Percentiles rank a stretch among this genome's conserved stretches.
Conservation (phyloP, 2,113 vertebrate genomes). For the Steatornis caripensis region DNA sequence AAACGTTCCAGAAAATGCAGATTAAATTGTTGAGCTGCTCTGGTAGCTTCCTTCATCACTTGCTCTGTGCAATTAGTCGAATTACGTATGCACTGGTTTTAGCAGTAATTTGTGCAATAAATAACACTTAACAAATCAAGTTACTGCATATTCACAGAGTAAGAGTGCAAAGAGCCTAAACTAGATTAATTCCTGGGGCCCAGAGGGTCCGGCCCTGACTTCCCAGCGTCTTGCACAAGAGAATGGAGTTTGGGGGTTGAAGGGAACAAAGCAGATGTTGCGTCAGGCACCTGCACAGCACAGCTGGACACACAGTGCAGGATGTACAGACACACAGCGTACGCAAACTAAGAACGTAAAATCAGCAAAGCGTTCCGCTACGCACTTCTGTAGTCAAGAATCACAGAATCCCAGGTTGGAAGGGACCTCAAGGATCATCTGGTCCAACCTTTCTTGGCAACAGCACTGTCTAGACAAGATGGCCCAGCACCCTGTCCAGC, state of each 20-base stretch:
- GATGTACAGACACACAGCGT: rapidly evolving
- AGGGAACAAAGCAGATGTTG: too few species aligned
- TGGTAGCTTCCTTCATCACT: background rate
- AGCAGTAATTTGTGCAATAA: background rate
- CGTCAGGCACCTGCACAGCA: background rate
- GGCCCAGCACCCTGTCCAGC: too few species aligned
- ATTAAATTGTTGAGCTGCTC: background rate
- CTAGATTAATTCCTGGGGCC: background rate
- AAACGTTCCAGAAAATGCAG: background rate
- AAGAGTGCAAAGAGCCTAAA: background rate
- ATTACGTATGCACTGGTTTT: background rate
- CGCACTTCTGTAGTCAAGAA: rapidly evolving
- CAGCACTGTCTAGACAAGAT: too few species aligned
- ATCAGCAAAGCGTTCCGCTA: background rate
- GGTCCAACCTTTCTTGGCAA: too few species aligned
- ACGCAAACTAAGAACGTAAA: background rate
- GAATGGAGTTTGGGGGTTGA: background rate
- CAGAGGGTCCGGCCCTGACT: background rate
- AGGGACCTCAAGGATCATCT: too few species aligned
- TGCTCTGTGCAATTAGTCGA: background rate
- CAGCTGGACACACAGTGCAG: background rate
- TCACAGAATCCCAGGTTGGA: too few species aligned
- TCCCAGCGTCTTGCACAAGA: background rate
- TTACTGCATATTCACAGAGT: background rate
- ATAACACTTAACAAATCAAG: background rate